These are phyloP conservation scores for Rhorus exstirpatorius DNA, from an alignment of 2,888 invertebrate species.

Conservation along the genomic window DNA sequence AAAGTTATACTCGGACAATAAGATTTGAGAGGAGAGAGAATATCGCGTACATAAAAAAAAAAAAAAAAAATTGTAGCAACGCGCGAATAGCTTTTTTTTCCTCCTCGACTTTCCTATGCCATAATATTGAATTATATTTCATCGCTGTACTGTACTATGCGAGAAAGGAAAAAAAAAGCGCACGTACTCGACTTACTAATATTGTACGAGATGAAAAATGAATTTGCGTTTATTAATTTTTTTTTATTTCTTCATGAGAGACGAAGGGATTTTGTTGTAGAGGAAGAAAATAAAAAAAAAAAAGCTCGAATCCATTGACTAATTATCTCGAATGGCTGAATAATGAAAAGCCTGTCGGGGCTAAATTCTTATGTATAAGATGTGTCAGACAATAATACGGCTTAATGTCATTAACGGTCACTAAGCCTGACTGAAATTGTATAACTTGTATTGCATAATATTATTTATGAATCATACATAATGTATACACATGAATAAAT, in stretches of 20 bases:
- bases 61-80: slow-evolving; percentile 32
- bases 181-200: slow-evolving; percentile 40
- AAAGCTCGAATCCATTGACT: slow-evolving; percentile 25
- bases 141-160: slow-evolving; percentile 20
- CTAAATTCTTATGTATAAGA: slow-evolving; percentile 67
- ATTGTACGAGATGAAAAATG: slow-evolving; percentile 6
- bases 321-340: slow-evolving; percentile 49
- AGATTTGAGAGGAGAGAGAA: slow-evolving; percentile 18
- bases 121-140: slow-evolving; percentile 31
- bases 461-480: slow-evolving; percentile 68
- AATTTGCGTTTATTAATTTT: slow-evolving; percentile 6
- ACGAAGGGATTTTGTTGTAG: slow-evolving; percentile 40
- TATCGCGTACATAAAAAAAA: slow-evolving; percentile 46
- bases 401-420: slow-evolving; percentile 73
- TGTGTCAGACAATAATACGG: slow-evolving; percentile 75
- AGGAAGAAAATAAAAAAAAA: not conserved
- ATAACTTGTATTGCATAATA: slow-evolving; percentile 68
- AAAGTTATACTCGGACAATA: slow-evolving; percentile 36
- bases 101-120: slow-evolving; percentile 52
- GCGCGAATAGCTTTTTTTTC: slow-evolving; percentile 51
- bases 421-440: slow-evolving; percentile 74
- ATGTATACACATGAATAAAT: slow-evolving; percentile 59
- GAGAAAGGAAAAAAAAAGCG: slow-evolving; percentile 10
- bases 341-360: slow-evolving; percentile 35
- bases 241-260: slow-evolving; percentile 12